A percentile compares a stretch with the other conserved stretches of the same genome.
phyloP scores from a whole-genome alignment of 2,113 vertebrate species.

The Peromyscus californicus region DNA sequence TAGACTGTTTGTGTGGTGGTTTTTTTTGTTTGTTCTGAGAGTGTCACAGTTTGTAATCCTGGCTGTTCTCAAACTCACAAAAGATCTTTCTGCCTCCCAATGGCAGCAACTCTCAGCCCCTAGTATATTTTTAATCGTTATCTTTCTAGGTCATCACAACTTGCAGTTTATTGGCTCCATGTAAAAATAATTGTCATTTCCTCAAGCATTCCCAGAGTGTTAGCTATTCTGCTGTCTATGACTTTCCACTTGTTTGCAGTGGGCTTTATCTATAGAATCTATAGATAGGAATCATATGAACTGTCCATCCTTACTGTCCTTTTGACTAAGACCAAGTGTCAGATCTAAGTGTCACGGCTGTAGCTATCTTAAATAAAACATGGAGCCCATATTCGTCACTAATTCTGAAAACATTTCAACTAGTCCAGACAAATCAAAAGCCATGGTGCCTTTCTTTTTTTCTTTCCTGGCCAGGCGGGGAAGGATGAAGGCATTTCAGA shows the following conservation, averaged over 20 bases:
- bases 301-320: neutral
- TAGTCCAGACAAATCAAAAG: constrained; percentile 16
- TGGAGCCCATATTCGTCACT: constrained; percentile 1
- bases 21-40: neutral
- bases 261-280: neutral
- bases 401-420: constrained; percentile 40
- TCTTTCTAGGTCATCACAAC: neutral
- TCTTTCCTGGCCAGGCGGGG: neutral
- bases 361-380: constrained; percentile 41
- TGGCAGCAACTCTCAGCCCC: neutral
- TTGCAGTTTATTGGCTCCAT: constrained; percentile 13
- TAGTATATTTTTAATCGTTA: neutral
- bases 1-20: neutral
- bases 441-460: neutral
- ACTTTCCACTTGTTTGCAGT: constrained; percentile 42
- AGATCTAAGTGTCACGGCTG: neutral
- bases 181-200: constrained; percentile 24
- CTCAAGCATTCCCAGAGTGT: constrained; percentile 23
- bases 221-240: neutral
- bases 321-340: neutral
- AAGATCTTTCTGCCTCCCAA: neutral
- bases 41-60: neutral
- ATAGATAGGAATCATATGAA: neutral
- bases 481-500: neutral
- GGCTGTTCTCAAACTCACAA: neutral